Base-by-base conservation (phyloP, 2,888 invertebrate genomes). In the Drosophila longiperda region DNA sequence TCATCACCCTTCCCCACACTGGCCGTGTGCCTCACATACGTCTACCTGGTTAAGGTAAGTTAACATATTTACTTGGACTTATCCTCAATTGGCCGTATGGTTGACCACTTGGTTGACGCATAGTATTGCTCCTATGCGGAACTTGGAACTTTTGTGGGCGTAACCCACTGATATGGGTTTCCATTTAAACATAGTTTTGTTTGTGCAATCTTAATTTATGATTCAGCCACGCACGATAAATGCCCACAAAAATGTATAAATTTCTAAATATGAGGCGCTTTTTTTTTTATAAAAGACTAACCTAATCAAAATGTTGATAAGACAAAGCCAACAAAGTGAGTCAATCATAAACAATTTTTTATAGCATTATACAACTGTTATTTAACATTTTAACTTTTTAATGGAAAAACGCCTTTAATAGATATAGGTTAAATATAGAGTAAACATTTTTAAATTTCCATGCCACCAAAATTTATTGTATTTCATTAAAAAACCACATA, bases 1-100 rank as follows among this genome's bases (percentile, higher is more conserved):
- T 96, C 97, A 91, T 97, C 97, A 87, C 98, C 98, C 75, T 95
- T 97, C 92, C 98, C 98, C 90, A 98, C 98, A 87, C 94, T 98
- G 93, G 94, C 96, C 93, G 96, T 98, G 94, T 98, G 98, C 94
- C 94, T 98, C 92, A 94, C 95, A 92, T 99, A 99, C 94, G 96
- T 98, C 90, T 96, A 97, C 94, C 93, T 97, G 94, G 98, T 98
- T 93, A 98, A 97, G 95, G 96, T 96, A 94, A 93, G 92, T 91
- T 9, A 48, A 48, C 20, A 59, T 80, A 75, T 58, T 40, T 72
- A 61, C 34, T 54, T 33, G 0, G 11, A 1, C 54, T 59, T 40
- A 50, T 55, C 8, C 29, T 40, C 5, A 26, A 57, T 32, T 59
- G n/a, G 55, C 60, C 66, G 29, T 11, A 7, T 34, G 40, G n/a